phyloP scores from a whole-genome alignment of 2,113 vertebrate genomes.

The Ploceus nigricollis region DNA sequence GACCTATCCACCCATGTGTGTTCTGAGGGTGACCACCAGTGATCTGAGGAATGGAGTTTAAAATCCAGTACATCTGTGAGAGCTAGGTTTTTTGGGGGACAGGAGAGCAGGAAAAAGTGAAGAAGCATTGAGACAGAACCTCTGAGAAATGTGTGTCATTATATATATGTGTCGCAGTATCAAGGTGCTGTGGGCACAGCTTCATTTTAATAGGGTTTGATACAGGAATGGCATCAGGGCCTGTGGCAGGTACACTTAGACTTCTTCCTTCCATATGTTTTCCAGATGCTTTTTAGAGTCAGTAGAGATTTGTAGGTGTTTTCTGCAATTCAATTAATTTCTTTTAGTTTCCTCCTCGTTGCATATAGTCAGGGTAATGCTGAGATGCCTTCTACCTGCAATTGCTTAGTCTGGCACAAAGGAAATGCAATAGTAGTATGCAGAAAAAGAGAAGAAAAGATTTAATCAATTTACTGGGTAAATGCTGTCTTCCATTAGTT shows the following conservation, averaged over 20 bases:
- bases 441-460: neutral
- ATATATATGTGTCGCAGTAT: accelerated
- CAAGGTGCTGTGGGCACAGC: accelerated
- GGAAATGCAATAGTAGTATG: neutral
- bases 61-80: accelerated
- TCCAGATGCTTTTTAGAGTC: neutral
- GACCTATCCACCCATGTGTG: neutral
- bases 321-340: neutral
- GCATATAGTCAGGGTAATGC: neutral
- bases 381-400: neutral
- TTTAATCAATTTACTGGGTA: neutral
- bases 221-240: neutral
- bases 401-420: neutral
- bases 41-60: neutral
- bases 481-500: neutral
- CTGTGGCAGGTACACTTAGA: neutral
- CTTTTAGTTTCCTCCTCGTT: neutral
- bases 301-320: neutral
- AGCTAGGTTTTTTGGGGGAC: accelerated
- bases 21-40: neutral
- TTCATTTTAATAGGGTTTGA: neutral
- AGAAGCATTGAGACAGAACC: neutral
- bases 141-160: neutral
- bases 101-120: neutral
- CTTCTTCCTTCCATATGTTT: neutral